Evolutionary conservation across 1,140 invertebrate species (phyloP), one percentile per base, ranked within the genome.

Genomic region (Macrocentrus cingulum): DNA sequence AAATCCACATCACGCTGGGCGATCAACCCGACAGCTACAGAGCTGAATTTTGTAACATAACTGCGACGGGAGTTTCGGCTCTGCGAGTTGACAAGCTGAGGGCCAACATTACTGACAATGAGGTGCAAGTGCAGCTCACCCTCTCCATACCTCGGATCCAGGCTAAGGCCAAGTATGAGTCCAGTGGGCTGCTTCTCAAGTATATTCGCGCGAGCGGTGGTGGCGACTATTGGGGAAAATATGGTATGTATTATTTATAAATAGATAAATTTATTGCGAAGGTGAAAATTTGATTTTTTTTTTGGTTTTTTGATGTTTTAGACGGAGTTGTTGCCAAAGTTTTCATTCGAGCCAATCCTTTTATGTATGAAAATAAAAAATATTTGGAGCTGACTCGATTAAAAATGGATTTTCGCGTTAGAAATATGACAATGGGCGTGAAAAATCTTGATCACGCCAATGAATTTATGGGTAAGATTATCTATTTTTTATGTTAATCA

Each of bases 161-260:
- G 62, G 89, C 87, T 1, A 83, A 80, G 60, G 89, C 89, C 0
- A 84, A 86, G 56, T 92, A 91, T 75, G 83, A 87, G 56, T 91
- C 89, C 5, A 89, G 85, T 37, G 90, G 90, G 2, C 78, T 92
- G 23, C 85, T 92, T 62, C 79, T 91, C 46, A n/a, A n/a, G n/a
- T n/a, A n/a, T n/a, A 87, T 92, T 0, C 85, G 89, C 64, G 90
- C 90, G 11, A 88, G 88, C 7, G 90, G 90, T 2, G 87, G 88
- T 51, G 90, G 90, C 1, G 89, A 92, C 71, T 92, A 91, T 72
- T 92, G 90, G 90, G 90, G 90, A 29, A 88, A 91, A 81, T 92
- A 92, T 70, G 87, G 90, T 91, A 34, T 13, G 8, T 15, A 25
- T 19, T 15, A 13, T 32, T 55, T 32, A n/a, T 8, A 39, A 9